Evolutionary conservation across 2,888 invertebrate species (phyloP).

Genomic region (Germaria angustata): DNA sequence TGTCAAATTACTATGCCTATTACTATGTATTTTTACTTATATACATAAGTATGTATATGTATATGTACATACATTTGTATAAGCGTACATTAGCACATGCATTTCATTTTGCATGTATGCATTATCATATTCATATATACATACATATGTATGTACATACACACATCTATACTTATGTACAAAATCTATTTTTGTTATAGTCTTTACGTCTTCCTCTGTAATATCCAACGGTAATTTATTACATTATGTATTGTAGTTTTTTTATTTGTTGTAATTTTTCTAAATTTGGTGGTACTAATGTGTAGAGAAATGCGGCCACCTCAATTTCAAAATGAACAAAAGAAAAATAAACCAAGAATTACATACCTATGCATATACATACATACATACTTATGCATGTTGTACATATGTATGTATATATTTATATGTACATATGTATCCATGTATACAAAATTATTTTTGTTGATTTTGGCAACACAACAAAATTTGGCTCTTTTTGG

Average conservation of each 20-base stretch:
- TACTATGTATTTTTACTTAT: background rate
- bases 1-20: background rate
- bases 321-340: constrained; percentile 26
- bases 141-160: too few species aligned
- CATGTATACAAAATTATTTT: background rate
- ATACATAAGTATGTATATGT: background rate
- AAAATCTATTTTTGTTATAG: background rate
- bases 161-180: too few species aligned
- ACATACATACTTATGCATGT: too few species aligned
- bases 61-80: too few species aligned
- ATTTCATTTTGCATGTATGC: too few species aligned
- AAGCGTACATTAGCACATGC: too few species aligned
- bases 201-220: background rate
- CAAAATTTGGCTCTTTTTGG: constrained; percentile 45
- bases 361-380: too few species aligned
- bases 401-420: too few species aligned
- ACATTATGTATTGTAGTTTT: constrained; percentile 2
- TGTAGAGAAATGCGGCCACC: constrained; percentile 16
- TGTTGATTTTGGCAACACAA: constrained; percentile 60
- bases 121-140: too few species aligned
- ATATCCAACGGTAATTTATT: constrained; percentile 39
- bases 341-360: background rate
- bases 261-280: background rate
- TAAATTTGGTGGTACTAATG: constrained; percentile 40
- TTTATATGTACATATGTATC: too few species aligned